Evolutionary conservation across 2,888 invertebrate species (phyloP).

Genomic region (Ferdinandea cuprea): DNA sequence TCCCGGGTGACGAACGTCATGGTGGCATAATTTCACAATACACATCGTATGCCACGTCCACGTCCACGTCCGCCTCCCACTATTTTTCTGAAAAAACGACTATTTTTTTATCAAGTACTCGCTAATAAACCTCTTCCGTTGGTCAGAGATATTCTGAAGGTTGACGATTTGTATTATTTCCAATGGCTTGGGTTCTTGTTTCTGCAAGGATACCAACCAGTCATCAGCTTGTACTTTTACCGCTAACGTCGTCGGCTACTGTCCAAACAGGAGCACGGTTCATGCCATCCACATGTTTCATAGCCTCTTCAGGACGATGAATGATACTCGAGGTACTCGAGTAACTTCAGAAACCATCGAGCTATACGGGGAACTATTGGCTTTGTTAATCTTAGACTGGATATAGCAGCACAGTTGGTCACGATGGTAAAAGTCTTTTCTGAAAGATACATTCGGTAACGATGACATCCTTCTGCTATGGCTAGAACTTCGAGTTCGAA

Average conservation of each 20-base stretch:
- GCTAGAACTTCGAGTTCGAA: not conserved
- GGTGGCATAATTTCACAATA: conserved; percentile 41
- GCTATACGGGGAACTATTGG: conserved; percentile 42
- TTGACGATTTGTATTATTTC: conserved; percentile 24
- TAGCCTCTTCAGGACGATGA: conserved; percentile 39
- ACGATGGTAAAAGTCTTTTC: not conserved
- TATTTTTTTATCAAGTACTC: conserved; percentile 19
- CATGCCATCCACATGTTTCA: conserved; percentile 60
- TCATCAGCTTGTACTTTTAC: not conserved
- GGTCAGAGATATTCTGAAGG: not conserved
- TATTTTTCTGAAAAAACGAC: conserved; percentile 33
- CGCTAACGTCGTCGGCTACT: conserved; percentile 20
- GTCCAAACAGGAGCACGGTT: conserved; percentile 31
- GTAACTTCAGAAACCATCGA: conserved; percentile 38
- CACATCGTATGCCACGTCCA: too few relatives aligned
- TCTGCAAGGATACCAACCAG: not conserved
- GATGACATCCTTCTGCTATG: not conserved
- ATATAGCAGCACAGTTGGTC: not conserved
- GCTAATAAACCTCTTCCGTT: not conserved
- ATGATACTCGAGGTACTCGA: conserved; percentile 40
- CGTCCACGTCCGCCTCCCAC: not conserved
- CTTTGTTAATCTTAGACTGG: conserved; percentile 18
- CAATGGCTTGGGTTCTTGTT: not conserved
- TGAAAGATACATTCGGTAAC: not conserved
- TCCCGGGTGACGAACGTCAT: conserved; percentile 51